Evolutionary conservation across 2,888 invertebrate species (phyloP).

Genomic region (Crematogaster levior): DNA sequence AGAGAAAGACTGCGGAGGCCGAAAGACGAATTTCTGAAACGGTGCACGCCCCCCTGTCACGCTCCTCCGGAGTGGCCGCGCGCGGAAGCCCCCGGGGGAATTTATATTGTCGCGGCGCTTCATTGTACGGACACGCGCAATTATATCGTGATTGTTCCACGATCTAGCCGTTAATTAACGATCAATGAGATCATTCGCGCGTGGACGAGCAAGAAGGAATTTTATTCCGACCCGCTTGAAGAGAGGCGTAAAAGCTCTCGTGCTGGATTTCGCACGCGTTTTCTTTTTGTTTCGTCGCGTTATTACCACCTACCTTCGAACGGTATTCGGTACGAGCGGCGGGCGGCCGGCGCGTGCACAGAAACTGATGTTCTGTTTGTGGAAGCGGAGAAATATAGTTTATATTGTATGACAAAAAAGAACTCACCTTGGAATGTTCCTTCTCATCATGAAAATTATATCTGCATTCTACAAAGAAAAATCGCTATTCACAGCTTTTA

Average conservation of each 20-base stretch:
- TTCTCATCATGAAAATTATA: neutral
- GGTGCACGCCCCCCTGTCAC: conserved; percentile 84
- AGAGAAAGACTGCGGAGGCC: conserved; percentile 76
- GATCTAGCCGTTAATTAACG: conserved; percentile 83
- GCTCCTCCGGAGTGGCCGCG: conserved; percentile 75
- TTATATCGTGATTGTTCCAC: conserved; percentile 83
- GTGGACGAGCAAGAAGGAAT: conserved; percentile 60
- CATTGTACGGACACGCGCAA: conserved; percentile 80
- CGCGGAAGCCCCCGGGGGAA: conserved; percentile 75
- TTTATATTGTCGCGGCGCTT: conserved; percentile 79
- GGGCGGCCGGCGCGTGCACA: conserved; percentile 26
- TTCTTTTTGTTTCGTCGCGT: neutral
- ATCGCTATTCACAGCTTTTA: neutral
- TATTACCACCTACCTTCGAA: conserved; percentile 30
- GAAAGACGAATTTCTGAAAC: conserved; percentile 85
- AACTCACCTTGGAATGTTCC: neutral
- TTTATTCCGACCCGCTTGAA: neutral
- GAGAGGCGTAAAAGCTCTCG: conserved; percentile 39
- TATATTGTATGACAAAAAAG: neutral
- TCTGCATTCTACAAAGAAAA: too few species aligned
- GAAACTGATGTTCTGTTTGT: neutral
- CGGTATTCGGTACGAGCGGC: neutral
- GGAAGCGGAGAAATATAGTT: neutral
- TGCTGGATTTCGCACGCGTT: conserved; percentile 6
- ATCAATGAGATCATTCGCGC: conserved; percentile 82